These are phyloP conservation scores for Thalassophryne amazonica DNA, from an alignment of 2,797 vertebrate genomes.

Conservation along the genomic window DNA sequence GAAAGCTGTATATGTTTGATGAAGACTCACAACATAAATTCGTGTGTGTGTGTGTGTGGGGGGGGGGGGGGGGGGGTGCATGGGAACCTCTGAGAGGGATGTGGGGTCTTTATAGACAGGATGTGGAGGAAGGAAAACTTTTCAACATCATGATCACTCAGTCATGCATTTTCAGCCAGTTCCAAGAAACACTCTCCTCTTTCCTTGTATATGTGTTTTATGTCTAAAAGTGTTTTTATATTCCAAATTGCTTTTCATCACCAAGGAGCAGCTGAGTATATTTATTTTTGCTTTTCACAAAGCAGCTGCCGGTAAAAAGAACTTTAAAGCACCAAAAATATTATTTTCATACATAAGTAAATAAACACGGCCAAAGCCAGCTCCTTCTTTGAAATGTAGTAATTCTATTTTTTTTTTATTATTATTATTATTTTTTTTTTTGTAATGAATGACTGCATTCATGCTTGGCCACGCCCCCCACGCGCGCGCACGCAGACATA, in stretches of 20 bases:
- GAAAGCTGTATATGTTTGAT: no score
- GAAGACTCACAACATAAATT: no score
- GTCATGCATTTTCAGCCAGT: constrained; percentile 1
- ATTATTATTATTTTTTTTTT: no score
- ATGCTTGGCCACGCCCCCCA: constrained; percentile 67
- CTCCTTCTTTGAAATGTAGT: constrained; percentile 74
- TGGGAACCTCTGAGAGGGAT: constrained; percentile 36
- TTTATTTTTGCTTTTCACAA: constrained; percentile 71
- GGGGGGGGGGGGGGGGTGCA: constrained; percentile 1
- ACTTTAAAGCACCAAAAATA: constrained; percentile 76
- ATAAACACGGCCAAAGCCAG: constrained; percentile 69
- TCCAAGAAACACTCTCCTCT: constrained; percentile 12
- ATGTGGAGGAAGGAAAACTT: constrained; percentile 26
- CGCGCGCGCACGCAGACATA: no score
- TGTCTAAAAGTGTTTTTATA: constrained; percentile 54
- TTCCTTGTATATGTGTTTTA: constrained; percentile 24
- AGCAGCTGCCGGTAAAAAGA: constrained; percentile 65
- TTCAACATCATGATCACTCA: constrained; percentile 23
- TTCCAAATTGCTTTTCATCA: constrained; percentile 60
- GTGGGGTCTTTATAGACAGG: constrained; percentile 31
- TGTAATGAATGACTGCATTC: constrained; percentile 87
- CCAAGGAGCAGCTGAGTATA: constrained; percentile 69
- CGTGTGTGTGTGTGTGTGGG: background rate
- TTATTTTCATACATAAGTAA: constrained; percentile 73
- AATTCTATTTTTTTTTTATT: constrained; percentile 78